Base-by-base conservation (phyloP, 2,888 invertebrate species). In the Folsomia manolachei region DNA sequence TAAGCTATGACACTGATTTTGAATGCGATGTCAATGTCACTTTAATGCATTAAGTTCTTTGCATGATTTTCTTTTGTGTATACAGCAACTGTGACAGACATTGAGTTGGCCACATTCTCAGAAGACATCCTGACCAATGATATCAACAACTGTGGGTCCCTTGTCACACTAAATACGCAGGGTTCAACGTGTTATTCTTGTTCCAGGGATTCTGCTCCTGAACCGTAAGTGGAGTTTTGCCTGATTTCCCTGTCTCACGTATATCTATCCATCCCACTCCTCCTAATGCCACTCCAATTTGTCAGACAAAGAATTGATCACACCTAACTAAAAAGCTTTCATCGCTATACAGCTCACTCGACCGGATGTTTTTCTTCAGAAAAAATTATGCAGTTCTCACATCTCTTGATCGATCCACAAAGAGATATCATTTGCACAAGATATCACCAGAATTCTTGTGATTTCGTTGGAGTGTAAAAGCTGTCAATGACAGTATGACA, bases 61-160 rank as follows among this genome's bases (percentile, higher is more conserved):
- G n/a, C n/a, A n/a, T n/a, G n/a, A n/a, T n/a, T n/a, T n/a, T n/a
- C n/a, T n/a, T n/a, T n/a, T n/a, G n/a, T n/a, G n/a, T n/a, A n/a
- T n/a, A 67, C 60, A 73, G 73, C 27, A 27, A 71, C 71, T 1
- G 85, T 88, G 27, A 88, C 86, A 70, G 89, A 91, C 81, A 85
- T 85, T 77, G 89, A 91, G 83, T 83, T 91, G 61, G 87, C 88
- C 81, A 87, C 87, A 62, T 84, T 93, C 67, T 89, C 91, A 19
- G 93, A 93, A 84, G 88, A 88, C 69, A 84, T 93, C 23, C 86
- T 90, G 71, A 87, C 86, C 71, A 90, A 90, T 82, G 93, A 93
- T 82, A 84, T 84, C 0, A 76, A 77, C 60, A 92, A 91, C 83
- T 90, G 90, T 56, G 88, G 90, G 4, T 88, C 85, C 82, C 87